Conservation (phyloP, 1,140 invertebrate species). For the Ditylenchus dipsaci region DNA sequence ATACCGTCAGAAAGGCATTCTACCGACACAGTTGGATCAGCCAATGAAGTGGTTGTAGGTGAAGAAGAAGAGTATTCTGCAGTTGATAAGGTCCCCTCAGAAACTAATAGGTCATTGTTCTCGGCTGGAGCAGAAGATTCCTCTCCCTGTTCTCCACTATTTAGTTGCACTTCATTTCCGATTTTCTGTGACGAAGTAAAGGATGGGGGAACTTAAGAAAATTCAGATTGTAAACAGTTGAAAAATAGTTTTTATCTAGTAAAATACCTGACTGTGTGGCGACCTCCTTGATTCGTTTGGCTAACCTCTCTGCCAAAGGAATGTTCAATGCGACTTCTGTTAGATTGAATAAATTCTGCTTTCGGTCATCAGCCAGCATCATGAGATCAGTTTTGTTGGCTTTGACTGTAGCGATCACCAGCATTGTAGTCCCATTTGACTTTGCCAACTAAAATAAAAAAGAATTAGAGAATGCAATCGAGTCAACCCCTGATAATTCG, state of each 20-base stretch:
- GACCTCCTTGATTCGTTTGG: conserved; percentile 29
- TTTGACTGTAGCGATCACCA: conserved; percentile 46
- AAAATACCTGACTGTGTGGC: conserved; percentile 5
- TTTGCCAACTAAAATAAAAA: neutral
- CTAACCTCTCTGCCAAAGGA: conserved; percentile 29
- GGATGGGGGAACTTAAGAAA: neutral
- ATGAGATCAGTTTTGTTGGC: conserved; percentile 37
- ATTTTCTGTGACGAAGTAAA: neutral
- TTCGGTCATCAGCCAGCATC: conserved; percentile 25
- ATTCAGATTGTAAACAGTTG: too few species aligned
- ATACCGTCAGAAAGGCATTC: conserved; percentile 14
- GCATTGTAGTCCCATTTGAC: conserved; percentile 40
- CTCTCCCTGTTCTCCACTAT: neutral
- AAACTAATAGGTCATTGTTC: neutral
- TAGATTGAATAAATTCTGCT: conserved; percentile 40
- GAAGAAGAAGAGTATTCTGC: neutral
- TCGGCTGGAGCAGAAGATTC: neutral
- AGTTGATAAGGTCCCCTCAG: neutral
- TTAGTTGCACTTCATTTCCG: neutral
- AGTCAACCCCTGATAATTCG: too few species aligned
- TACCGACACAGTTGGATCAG: neutral
- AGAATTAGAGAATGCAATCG: neutral
- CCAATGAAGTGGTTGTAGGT: neutral
- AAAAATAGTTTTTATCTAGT: too few species aligned
- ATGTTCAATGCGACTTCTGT: conserved; percentile 19